A percentile compares a stretch with the other conserved stretches of the same genome.
Conservation (phyloP, 2,113 vertebrate genomes). For the Onychostruthus taczanowskii region DNA sequence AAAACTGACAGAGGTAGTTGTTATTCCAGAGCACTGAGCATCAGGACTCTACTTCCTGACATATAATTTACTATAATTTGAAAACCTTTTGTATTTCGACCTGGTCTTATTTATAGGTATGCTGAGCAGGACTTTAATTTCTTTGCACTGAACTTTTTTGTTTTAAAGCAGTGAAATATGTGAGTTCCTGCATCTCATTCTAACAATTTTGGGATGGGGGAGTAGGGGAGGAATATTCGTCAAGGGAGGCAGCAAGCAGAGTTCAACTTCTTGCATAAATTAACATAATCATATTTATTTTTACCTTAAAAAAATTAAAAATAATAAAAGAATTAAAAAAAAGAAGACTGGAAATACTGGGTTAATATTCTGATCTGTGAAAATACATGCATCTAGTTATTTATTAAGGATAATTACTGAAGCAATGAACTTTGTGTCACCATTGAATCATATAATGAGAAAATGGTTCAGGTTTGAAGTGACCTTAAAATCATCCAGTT, state of each 20-base stretch:
- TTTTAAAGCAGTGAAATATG: neutral
- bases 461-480: neutral
- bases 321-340: neutral
- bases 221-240: neutral
- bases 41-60: neutral
- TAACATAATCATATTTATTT: neutral
- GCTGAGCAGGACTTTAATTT: neutral
- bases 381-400: neutral
- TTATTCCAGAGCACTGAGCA: neutral
- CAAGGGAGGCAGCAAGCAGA: neutral
- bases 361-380: neutral
- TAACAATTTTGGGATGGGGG: neutral
- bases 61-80: neutral
- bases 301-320: neutral
- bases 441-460: neutral
- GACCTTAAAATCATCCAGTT: neutral
- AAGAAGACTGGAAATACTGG: neutral
- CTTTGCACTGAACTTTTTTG: neutral
- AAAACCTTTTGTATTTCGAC: neutral
- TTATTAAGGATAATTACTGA: neutral
- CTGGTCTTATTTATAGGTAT: neutral
- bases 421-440: neutral
- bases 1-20: neutral
- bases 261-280: neutral
- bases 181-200: neutral